Evolutionary conservation across 2,113 vertebrate species (phyloP).

Genomic region (Corythornis cristatus): DNA sequence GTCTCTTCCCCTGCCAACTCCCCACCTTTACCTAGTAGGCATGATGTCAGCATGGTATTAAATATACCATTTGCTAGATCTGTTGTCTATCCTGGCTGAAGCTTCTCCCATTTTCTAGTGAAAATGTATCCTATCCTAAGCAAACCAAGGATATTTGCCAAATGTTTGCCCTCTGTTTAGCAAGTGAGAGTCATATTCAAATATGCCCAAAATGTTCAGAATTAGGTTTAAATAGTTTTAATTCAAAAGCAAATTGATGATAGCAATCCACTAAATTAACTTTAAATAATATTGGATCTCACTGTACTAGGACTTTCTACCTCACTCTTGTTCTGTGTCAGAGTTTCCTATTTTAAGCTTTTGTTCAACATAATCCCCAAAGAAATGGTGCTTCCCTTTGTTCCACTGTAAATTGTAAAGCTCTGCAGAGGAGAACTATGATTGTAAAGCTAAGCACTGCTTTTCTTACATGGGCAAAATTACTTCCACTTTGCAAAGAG

Average conservation of each 20-base stretch:
- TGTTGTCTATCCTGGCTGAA: too few relatives aligned
- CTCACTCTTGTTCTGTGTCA: not conserved
- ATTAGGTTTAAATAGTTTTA: conserved; percentile 36
- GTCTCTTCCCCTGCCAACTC: too few relatives aligned
- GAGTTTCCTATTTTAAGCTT: conserved; percentile 12
- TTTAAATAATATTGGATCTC: conserved; percentile 48
- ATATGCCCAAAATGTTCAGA: not conserved
- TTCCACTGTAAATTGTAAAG: not conserved
- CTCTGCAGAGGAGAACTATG: conserved; percentile 4
- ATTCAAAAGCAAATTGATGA: not conserved
- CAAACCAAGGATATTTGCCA: not conserved
- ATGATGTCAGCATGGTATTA: too few relatives aligned
- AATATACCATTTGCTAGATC: too few relatives aligned
- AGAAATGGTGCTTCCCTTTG: not conserved
- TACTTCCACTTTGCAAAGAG: not conserved
- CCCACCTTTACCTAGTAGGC: too few relatives aligned
- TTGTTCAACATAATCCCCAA: not conserved
- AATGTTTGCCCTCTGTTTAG: not conserved
- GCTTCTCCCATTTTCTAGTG: too few relatives aligned
- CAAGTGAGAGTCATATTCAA: not conserved
- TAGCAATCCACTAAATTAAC: conserved; percentile 41
- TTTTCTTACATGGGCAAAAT: conserved; percentile 9
- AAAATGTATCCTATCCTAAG: too few relatives aligned
- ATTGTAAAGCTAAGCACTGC: not conserved
- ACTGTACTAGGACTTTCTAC: not conserved